phyloP scores from a whole-genome alignment of 1,140 invertebrate species.

The Mya arenaria region DNA sequence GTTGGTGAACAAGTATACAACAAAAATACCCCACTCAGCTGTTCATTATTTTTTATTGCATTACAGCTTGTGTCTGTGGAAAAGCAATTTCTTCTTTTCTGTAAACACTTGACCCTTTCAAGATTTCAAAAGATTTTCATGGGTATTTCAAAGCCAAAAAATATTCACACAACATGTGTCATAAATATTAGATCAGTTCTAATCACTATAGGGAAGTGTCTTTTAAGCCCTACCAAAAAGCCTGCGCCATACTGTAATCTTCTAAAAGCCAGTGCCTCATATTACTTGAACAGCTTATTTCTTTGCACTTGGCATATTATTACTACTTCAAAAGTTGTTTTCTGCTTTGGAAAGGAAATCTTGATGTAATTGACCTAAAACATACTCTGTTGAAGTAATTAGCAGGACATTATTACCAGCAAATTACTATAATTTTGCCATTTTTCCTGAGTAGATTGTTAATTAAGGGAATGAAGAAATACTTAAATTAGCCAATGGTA shows the following conservation, averaged over 20 bases:
- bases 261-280: background rate
- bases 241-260: background rate
- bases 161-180: too few relatives aligned
- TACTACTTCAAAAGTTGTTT: background rate
- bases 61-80: too few relatives aligned
- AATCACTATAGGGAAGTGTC: background rate
- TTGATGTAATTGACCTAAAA: background rate
- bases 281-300: background rate
- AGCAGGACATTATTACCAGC: background rate
- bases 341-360: background rate
- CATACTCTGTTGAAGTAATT: background rate
- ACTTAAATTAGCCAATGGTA: too few relatives aligned
- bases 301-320: background rate
- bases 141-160: too few relatives aligned
- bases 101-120: too few relatives aligned
- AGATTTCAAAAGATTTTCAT: too few relatives aligned
- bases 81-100: too few relatives aligned
- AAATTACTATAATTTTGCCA: background rate
- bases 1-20: too few relatives aligned
- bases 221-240: background rate
- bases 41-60: too few relatives aligned
- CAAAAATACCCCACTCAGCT: too few relatives aligned
- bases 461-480: too few relatives aligned
- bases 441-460: too few relatives aligned
- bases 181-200: background rate